Evolutionary conservation across 2,888 invertebrate genomes (phyloP), one percentile per base, ranked within the genome.

Genomic region (Sialis lutaria): DNA sequence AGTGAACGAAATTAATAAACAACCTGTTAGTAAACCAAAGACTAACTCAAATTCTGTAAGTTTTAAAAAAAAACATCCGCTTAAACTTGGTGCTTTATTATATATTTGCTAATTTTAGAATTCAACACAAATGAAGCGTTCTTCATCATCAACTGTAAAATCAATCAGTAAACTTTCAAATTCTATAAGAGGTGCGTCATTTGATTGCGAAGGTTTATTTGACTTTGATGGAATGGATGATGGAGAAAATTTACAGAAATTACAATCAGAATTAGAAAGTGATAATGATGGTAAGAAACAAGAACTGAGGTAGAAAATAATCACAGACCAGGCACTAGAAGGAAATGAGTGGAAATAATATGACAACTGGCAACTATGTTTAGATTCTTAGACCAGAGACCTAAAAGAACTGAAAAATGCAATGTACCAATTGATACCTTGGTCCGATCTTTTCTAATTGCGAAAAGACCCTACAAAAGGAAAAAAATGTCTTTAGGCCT

Each of bases 171-270:
- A 47, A 34, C 35, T 37, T 30, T 12, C 47, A 42, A 42, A 42
- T 42, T 42, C 42, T 30, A 33, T 37, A n/a, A 31, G 40, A 9
- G 12, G 42, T 41, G 55, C 53, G 47, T 56, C 58, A 5, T 52
- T 55, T 39, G 82, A 82, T 55, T 72, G 77, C 8, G 84, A 85
- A 63, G 80, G 79, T 49, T 68, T 88, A 51, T 88, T 89, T 59
- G 78, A 80, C 55, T 68, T 89, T 55, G 89, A 89, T 62, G 86
- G 79, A 45, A 74, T 74, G 64, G 79, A 81, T 55, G 69, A 68
- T 35, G 56, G 52, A 12, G 65, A 68, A 1, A 53, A 53, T 22
- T 63, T 53, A 37, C 44, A 51, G 30, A 47, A 47, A 34, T 44
- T 49, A 33, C 64, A 64, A 58, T 75, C 74, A n/a, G 77, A 77